Evolutionary conservation across 2,797 vertebrate species (phyloP), one percentile per base, ranked within the genome.

Genomic region (Oryzias dopingdopingensis): DNA sequence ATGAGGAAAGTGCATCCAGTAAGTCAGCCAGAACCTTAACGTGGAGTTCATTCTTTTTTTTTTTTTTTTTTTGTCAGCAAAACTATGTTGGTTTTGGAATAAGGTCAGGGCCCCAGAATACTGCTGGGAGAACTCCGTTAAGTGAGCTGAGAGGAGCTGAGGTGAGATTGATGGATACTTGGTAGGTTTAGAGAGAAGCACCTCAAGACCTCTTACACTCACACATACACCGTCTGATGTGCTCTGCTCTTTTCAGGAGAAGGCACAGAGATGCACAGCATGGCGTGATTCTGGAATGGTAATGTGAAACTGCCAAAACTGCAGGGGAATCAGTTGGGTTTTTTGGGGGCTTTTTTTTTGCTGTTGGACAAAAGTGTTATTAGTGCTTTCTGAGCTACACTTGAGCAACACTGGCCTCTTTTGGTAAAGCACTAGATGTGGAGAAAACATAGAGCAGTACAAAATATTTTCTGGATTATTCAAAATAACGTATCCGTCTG

Each of bases 391-490:
- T 66, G 26, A 6, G 26, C 26, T 29, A 6, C 26, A 29, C 26
- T 29, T 82, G 67, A 75, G 65, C 80, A 88, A 86, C 77, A 87
- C 84, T 86, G 84, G 79, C 85, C 82, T 82, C 84, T 81, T 60
- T 70, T 76, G 86, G 77, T 56, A 64, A 48, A 44, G 32, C 55
- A 65, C 59, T 49, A 67, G 59, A 80, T 77, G n/a, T 62, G 15
- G 16, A 29, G 12, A 53, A 59, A 49, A 69, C 12, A 23, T 10
- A 3, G 54, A 26, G 24, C 4, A 6, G 24, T 6, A 6, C 6
- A 26, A 26, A 26, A 26, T 6, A 26, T 5, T 1, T 6, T 29
- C 5, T 5, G 6, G 26, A 29, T 29, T 29, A 29, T 29, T 29
- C 26, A 29, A 29, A 29, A 29, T 29, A 1, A 29, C 26, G 2